These are phyloP conservation scores for Leucosticte australis DNA, from an alignment of 2,113 vertebrate genomes.

Conservation along the genomic window DNA sequence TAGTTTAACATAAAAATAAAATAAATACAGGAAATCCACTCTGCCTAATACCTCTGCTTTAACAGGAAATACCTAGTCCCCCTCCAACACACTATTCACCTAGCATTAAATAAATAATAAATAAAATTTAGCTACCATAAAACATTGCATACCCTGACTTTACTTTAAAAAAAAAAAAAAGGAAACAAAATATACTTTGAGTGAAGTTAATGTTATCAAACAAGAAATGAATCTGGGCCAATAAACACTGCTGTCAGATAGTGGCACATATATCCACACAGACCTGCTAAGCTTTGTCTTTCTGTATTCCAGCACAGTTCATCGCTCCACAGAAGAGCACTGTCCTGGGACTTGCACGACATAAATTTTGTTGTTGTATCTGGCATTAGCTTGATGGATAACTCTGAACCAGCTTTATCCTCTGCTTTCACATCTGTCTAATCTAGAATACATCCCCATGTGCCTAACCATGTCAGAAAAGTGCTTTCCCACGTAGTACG, in stretches of 20 bases:
- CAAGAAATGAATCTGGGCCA: neutral
- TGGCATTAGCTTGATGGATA: neutral
- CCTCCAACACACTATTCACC: neutral
- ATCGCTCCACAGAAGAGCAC: neutral
- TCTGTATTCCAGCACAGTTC: neutral
- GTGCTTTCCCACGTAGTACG: fast-evolving
- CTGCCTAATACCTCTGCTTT: neutral
- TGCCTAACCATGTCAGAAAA: neutral
- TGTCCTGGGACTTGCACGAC: neutral
- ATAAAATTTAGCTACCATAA: neutral
- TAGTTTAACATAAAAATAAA: neutral
- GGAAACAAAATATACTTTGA: neutral
- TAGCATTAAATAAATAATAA: neutral
- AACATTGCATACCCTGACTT: neutral
- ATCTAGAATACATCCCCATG: neutral
- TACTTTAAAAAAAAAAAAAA: neutral
- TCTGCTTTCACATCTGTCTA: neutral
- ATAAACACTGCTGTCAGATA: neutral
- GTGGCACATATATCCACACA: neutral
- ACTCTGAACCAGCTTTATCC: neutral
- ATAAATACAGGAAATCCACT: neutral
- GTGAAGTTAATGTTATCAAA: neutral
- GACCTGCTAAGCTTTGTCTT: neutral
- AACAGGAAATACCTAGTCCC: neutral
- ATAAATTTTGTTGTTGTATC: neutral